These are phyloP conservation scores for Corynorhinus townsendii DNA, from an alignment of 2,113 vertebrate species.

Conservation along the genomic window DNA sequence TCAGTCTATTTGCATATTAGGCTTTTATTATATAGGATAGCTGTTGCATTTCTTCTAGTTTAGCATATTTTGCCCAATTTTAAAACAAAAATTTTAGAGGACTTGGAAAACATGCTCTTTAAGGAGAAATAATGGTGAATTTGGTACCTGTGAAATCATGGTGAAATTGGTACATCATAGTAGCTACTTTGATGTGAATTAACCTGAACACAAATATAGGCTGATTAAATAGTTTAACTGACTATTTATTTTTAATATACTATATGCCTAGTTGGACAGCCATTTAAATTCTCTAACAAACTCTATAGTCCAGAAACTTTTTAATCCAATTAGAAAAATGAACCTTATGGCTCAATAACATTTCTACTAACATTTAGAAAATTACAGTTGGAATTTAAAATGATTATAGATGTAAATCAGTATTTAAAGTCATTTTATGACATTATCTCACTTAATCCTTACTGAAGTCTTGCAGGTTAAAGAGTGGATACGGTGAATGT, in stretches of 20 bases:
- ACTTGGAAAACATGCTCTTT: not conserved
- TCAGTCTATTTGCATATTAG: too few species aligned
- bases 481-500: not conserved
- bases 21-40: not conserved
- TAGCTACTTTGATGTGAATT: not conserved
- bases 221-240: constrained; percentile 28
- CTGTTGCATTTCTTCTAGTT: constrained; percentile 38
- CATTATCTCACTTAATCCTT: not conserved
- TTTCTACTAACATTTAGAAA: constrained; percentile 38
- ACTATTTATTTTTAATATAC: constrained; percentile 35
- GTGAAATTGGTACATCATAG: not conserved
- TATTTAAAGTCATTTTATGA: constrained; percentile 22
- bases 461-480: not conserved
- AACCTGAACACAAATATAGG: not conserved
- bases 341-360: not conserved
- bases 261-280: not conserved
- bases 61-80: constrained; percentile 32
- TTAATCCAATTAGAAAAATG: constrained; percentile 35
- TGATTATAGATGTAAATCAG: not conserved
- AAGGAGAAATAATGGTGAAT: constrained; percentile 18
- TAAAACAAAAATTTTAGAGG: constrained; percentile 58
- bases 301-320: not conserved
- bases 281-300: not conserved
- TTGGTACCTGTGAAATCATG: not conserved
- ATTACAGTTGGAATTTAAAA: constrained; percentile 6